Base-by-base conservation (phyloP, 2,888 invertebrate species). In the Dolichomitus sp. region DNA sequence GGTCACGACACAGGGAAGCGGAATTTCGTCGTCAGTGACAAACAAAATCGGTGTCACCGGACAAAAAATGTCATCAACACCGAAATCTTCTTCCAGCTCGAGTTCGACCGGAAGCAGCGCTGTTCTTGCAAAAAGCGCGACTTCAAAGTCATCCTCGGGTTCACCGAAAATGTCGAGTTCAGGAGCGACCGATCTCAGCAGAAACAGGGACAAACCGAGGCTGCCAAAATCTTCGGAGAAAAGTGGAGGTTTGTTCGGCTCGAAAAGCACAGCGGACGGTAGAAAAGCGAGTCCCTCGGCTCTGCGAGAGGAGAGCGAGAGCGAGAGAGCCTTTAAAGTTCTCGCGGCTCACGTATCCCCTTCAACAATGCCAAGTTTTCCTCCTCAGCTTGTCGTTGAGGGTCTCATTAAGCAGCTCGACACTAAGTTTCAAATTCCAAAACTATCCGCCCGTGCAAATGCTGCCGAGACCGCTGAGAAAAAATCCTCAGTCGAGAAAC, bases 401-500 rank as follows among this genome's bases (percentile, higher is more conserved):
- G 97, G 97, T 89, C 96, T 97, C 11, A 94, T 97, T 75, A 97
- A 97, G 88, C 97, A 97, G 90, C 93, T 97, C 45, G 96, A 98
- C 88, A 97, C 97, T 78, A 98, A 97, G 90, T 98, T 97, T 94
- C 98, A 98, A 94, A 98, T 98, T 89, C 98, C 98, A 0, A 98
- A 98, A 94, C 92, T 98, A 80, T 97, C 97, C 0, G 96, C 96
- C 4, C 91, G 95, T 37, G 87, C 85, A 1, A 93, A 92, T 54
- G 83, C 86, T 2, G 89, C 90, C 0, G 94, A 93, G 0, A 86
- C 85, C 2, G 85, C 85, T 0, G 92, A 91, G 6, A 91, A 91
- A 65, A 89, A 90, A 54, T 85, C 88, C 1, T 78, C 87, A 1
- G 81, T 66, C 9, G 88, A 90, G 23, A 88, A 85, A 81, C 52